phyloP scores from a whole-genome alignment of 64 coral and sea anemone species.

The Pachyseris speciosa region DNA sequence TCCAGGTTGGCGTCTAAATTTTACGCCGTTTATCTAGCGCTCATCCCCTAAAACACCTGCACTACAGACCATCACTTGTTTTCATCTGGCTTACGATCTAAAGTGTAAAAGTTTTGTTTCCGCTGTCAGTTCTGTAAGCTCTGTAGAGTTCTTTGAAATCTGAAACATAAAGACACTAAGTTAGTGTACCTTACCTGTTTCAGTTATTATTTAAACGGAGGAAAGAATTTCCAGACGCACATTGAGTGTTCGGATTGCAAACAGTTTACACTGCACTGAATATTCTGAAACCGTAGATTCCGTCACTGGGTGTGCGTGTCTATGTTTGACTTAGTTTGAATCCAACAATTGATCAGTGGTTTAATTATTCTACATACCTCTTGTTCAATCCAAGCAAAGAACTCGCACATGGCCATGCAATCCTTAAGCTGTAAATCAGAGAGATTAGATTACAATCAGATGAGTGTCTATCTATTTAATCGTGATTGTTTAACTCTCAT shows the following conservation, averaged over 20 bases:
- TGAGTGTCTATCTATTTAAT: neutral
- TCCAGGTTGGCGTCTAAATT: too few relatives aligned
- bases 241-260: too few relatives aligned
- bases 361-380: constrained; percentile 26
- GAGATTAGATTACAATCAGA: neutral
- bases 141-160: constrained; percentile 57
- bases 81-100: constrained; percentile 46
- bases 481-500: neutral
- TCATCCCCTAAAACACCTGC: too few relatives aligned
- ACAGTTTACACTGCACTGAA: too few relatives aligned
- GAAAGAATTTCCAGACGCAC: too few relatives aligned
- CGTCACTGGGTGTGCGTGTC: too few relatives aligned
- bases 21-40: too few relatives aligned
- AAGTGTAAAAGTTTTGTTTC: constrained; percentile 72
- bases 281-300: too few relatives aligned
- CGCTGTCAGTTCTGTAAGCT: constrained; percentile 70
- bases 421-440: constrained; percentile 54
- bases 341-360: neutral
- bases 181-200: neutral
- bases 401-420: constrained; percentile 61
- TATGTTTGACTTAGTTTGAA: too few relatives aligned
- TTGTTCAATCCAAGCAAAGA: constrained; percentile 75
- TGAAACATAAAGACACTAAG: neutral
- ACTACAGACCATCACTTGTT: neutral
- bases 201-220: too few relatives aligned